Conservation (phyloP, 1,140 invertebrate species). For the Aethina tumida region DNA sequence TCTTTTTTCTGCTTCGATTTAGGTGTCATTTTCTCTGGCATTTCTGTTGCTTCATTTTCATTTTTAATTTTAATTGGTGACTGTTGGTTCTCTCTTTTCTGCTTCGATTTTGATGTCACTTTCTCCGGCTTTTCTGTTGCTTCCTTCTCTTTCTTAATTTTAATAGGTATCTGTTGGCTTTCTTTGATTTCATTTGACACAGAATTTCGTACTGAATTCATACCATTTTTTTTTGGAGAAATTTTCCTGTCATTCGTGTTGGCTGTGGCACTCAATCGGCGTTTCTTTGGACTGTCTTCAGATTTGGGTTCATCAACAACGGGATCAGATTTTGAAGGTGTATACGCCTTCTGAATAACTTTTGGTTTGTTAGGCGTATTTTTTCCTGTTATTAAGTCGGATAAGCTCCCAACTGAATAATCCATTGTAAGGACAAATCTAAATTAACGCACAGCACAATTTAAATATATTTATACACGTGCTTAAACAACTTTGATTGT, state of each 20-base stretch:
- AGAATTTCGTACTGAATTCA: neutral
- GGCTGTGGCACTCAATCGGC: neutral
- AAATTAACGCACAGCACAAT: too few species aligned
- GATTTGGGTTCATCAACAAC: neutral
- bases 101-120: constrained; percentile 1
- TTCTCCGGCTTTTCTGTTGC: neutral
- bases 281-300: constrained; percentile 6
- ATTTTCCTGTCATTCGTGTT: constrained; percentile 3
- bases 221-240: constrained; percentile 3
- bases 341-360: constrained; percentile 15
- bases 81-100: constrained; percentile 11
- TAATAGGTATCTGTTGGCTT: too few species aligned
- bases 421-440: too few species aligned
- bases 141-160: constrained; percentile 7
- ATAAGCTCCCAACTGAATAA: constrained; percentile 25
- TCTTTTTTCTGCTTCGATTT: constrained; percentile 14
- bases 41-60: constrained; percentile 16
- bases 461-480: too few species aligned
- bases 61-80: constrained; percentile 6
- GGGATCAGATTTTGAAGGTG: neutral
- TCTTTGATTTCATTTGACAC: neutral
- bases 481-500: too few species aligned
- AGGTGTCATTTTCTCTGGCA: constrained; percentile 16
- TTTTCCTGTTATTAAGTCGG: constrained; percentile 25
- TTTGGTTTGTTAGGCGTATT: constrained; percentile 22